Evolutionary conservation across 2,888 invertebrate genomes (phyloP), one percentile per base, ranked within the genome.

Genomic region (Polydrusus cervinus): DNA sequence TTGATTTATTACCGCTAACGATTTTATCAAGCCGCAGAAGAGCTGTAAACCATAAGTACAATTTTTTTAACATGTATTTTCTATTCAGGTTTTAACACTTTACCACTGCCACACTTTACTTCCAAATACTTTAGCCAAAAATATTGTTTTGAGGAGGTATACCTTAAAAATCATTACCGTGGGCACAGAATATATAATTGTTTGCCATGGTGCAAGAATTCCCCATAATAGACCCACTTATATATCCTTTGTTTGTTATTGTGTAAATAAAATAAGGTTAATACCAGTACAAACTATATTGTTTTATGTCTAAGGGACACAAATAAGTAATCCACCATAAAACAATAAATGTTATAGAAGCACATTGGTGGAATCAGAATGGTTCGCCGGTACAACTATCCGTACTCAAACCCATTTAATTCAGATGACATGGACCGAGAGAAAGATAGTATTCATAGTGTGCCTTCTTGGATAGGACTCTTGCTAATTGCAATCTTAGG

Each of bases 391-490:
- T 67, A 72, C 25, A 60, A 57, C 11, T 66, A 72, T n/a, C 3
- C 18, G 1, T 67, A 66, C 47, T 14, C 51, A 34, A 72, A 62
- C 51, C 60, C 60, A 49, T 72, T 72, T 18, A 66, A 72, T 38
- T 43, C 51, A 38, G 72, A 67, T 18, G 67, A 60, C 30, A 72
- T 72, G 72, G 67, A 72, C 34, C 43, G 40, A 20, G 38, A 18
- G 13, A 67, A 60, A 45, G 72, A 67, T 11, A 72, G 72, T 20
- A 67, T 72, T 34, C 67, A 67, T 30, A 72, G 72, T 72, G 34
- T 66, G 10, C 67, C 66, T n/a, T 67, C 49, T 40, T 67, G 72
- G 72, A 47, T 72, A 9, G 72, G 72, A 10, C 8, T 72, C 0
- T n/a, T 72, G 20, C 7, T 57, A 49, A 34, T 72, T 11, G 13